Percentiles rank a stretch among this genome's conserved stretches.
phyloP scores from a whole-genome alignment of 2,888 invertebrate genomes.

The Graphium colonna region DNA sequence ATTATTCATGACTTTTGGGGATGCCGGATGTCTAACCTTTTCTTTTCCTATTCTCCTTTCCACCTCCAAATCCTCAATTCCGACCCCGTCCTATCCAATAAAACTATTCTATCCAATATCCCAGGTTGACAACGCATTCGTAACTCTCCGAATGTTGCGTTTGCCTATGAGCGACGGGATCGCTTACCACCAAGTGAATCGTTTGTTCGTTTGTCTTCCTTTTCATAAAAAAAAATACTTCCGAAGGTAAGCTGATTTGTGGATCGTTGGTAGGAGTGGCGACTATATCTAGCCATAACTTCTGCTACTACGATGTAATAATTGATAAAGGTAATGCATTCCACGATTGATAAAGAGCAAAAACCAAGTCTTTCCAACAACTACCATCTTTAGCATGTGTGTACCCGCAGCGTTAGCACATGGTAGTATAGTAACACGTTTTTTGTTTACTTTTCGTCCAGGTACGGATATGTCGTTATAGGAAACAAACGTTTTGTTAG shows the following conservation, averaged over 20 bases:
- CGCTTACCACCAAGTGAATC: too few species aligned
- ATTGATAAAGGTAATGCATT: constrained; percentile 34
- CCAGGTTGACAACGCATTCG: too few species aligned
- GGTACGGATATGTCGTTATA: background rate
- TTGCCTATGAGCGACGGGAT: too few species aligned
- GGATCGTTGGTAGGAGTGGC: constrained; percentile 33
- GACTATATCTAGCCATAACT: constrained; percentile 34
- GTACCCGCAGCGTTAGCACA: constrained; percentile 34
- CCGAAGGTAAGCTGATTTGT: constrained; percentile 34
- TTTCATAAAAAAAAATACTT: too few species aligned
- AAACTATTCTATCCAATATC: too few species aligned
- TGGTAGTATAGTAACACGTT: constrained; percentile 33
- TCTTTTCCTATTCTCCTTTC: too few species aligned
- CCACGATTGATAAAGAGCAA: constrained; percentile 34
- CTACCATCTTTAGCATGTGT: constrained; percentile 28
- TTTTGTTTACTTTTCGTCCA: constrained; percentile 33
- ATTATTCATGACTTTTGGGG: too few species aligned
- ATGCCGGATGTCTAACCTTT: too few species aligned
- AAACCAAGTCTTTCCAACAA: constrained; percentile 35
- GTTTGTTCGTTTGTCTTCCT: too few species aligned
- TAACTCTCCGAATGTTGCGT: too few species aligned
- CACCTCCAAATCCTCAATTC: too few species aligned
- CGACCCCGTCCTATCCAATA: too few species aligned
- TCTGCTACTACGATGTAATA: constrained; percentile 39
- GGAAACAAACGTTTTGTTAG: constrained; percentile 34